These are phyloP conservation scores for Asteroscopus sphinx DNA, from an alignment of 2,888 invertebrate genomes.

Conservation along the genomic window DNA sequence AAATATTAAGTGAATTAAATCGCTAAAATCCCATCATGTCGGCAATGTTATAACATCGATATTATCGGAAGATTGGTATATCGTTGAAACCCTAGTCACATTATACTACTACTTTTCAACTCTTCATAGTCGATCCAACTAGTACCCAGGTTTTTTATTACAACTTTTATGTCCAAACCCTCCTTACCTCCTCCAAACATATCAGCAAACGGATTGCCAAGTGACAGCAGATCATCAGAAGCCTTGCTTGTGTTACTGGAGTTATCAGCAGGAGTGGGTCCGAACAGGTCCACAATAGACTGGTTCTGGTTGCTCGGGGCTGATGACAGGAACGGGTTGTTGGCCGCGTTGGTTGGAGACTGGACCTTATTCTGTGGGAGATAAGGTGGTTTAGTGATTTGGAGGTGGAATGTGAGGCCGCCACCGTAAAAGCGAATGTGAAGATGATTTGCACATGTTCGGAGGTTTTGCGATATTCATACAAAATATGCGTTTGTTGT, in stretches of 20 bases:
- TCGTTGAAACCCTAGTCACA: too few species aligned
- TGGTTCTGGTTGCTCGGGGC: constrained; percentile 86
- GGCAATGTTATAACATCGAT: too few species aligned
- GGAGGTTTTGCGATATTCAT: too few species aligned
- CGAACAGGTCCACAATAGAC: constrained; percentile 95
- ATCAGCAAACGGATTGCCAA: constrained; percentile 97
- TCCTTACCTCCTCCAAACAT: constrained; percentile 92
- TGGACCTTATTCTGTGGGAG: constrained; percentile 91
- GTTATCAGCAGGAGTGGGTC: constrained; percentile 87
- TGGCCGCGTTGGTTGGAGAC: constrained; percentile 93
- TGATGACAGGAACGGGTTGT: constrained; percentile 96
- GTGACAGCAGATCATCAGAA: constrained; percentile 96
- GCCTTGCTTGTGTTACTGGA: constrained; percentile 90
- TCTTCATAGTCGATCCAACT: not conserved
- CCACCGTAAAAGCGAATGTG: constrained; percentile 40
- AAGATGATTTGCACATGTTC: too few species aligned
- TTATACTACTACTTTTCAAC: not conserved
- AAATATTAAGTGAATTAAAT: too few species aligned
- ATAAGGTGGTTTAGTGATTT: constrained; percentile 2
- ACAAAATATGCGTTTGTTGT: too few species aligned
- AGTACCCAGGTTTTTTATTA: not conserved
- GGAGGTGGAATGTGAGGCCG: constrained; percentile 8
- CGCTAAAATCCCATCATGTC: too few species aligned
- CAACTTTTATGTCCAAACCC: not conserved
- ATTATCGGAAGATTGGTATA: too few species aligned